These are phyloP conservation scores for Masnerella sp. DNA, from an alignment of 2,888 invertebrate genomes.

Conservation along the genomic window DNA sequence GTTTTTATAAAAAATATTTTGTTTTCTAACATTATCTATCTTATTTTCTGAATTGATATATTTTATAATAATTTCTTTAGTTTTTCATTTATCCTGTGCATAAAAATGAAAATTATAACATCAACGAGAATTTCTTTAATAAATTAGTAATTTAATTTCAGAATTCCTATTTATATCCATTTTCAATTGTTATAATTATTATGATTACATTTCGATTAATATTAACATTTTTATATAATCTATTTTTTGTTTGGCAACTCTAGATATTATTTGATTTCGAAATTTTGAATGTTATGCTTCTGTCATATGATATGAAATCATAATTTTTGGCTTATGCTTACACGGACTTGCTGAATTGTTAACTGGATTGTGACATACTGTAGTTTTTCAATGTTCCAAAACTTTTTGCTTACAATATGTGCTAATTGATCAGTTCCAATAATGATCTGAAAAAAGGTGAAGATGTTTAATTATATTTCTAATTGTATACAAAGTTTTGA, in stretches of 20 bases:
- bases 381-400: conserved; percentile 30
- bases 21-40: background rate
- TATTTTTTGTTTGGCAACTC: conserved; percentile 38
- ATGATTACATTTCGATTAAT: too few species aligned
- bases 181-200: conserved; percentile 6
- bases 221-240: conserved; percentile 6
- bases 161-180: conserved; percentile 16
- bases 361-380: conserved; percentile 24
- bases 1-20: background rate
- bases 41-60: too few species aligned
- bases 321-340: conserved; percentile 51
- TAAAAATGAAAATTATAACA: conserved; percentile 40
- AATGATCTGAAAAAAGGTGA: conserved; percentile 5
- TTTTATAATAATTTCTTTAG: background rate
- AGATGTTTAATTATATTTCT: background rate
- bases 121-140: background rate
- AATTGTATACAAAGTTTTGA: conserved; percentile 7
- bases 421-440: conserved; percentile 20
- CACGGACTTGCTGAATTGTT: conserved; percentile 36
- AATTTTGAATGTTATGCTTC: conserved; percentile 45
- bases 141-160: conserved; percentile 6
- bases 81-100: conserved; percentile 41
- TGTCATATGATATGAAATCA: conserved; percentile 36
- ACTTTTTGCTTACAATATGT: conserved; percentile 21
- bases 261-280: conserved; percentile 21